Base-by-base conservation (phyloP, 2,888 invertebrate species). In the Drosophila cyrtoloma region DNA sequence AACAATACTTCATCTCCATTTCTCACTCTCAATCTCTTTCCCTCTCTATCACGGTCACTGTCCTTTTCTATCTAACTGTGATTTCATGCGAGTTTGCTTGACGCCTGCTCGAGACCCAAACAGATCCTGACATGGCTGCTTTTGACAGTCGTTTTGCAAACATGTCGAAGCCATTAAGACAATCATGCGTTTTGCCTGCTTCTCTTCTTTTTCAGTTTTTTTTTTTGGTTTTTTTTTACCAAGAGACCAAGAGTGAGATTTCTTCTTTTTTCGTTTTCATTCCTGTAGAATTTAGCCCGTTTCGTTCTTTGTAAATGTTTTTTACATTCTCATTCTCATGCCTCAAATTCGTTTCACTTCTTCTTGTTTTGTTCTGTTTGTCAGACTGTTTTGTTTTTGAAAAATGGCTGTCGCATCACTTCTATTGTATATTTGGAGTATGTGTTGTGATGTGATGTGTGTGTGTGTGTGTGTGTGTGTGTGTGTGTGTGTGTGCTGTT, bases 91-190 rank as follows among this genome's bases (percentile, higher is more conserved):
- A 69, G 68, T 30, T 32, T 56, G 71, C 39, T 71, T 66, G 77
- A 44, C 61, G 72, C 66, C 76, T 62, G 62, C 64, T 58, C 58
- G 52, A 55, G 65, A 42, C 52, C 58, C 58, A 58, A 58, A 58
- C 53, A 57, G 67, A 59, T 64, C 55, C 68, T 71, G 72, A 76
- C 74, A 65, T 56, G 72, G 47, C 87, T 87, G 87, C 85, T 81
- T 85, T 86, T 88, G 87, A 90, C 91, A 91, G 91, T 88, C 88
- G 88, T 88, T 88, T 91, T 90, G 91, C 90, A 91, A 88, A 88
- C 88, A 88, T 88, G 88, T 88, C 88, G 90, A 89, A 90, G 90
- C 86, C 86, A 86, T 86, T 86, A 86, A 90, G 90, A 87, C 86
- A 87, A 88, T 88, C 91, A 91, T 88, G 89, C 84, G 86, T 90